A percentile compares a stretch with the other conserved stretches of the same genome.
These are phyloP conservation scores for Holacanthus passer DNA, from an alignment of 2,113 vertebrate genomes.

Conservation along the genomic window DNA sequence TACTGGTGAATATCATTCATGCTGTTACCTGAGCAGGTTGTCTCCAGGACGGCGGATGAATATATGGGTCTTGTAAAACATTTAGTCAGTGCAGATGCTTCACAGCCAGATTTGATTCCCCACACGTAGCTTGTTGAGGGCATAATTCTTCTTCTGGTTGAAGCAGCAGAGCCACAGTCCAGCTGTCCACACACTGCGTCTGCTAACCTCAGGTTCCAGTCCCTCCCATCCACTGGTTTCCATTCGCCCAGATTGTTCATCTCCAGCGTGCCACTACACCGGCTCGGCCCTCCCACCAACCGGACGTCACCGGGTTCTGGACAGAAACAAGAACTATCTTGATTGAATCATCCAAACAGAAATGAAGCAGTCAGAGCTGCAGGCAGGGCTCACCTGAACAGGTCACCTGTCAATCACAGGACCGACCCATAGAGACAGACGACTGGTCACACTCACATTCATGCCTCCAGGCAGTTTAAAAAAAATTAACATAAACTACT, in stretches of 20 bases:
- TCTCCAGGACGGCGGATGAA: not conserved
- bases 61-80: accelerated
- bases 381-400: too few relatives aligned
- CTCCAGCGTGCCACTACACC: not conserved
- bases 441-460: too few relatives aligned
- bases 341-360: not conserved
- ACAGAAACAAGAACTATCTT: not conserved
- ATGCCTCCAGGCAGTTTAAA: not conserved
- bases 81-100: not conserved
- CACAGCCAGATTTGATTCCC: not conserved
- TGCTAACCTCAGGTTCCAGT: not conserved
- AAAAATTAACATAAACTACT: not conserved
- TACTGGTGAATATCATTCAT: not conserved
- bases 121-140: accelerated
- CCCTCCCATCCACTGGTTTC: not conserved
- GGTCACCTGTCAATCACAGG: too few relatives aligned
- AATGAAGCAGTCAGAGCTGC: not conserved
- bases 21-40: slow-evolving; percentile 18
- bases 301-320: not conserved
- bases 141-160: not conserved
- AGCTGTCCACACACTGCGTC: not conserved
- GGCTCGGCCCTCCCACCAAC: not conserved
- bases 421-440: too few relatives aligned
- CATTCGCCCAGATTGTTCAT: not conserved
- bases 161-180: not conserved